Evolutionary conservation across 2,797 vertebrate species (phyloP).

Genomic region (Iguana delicatissima): DNA sequence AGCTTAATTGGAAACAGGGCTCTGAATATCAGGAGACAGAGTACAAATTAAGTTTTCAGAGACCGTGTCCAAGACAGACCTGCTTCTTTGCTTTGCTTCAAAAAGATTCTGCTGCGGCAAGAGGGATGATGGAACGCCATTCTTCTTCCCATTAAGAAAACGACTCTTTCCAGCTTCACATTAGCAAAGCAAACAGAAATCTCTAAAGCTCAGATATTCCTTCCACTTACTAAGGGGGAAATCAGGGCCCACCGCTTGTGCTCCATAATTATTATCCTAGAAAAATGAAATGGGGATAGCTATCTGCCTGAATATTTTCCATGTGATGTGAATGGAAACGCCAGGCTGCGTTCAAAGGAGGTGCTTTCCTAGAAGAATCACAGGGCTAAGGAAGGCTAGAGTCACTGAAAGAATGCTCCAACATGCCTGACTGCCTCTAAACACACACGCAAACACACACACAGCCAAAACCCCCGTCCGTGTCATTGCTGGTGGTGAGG

Average conservation of each 20-base stretch:
- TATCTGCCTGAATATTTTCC: not conserved
- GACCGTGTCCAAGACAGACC: not conserved
- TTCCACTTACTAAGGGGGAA: conserved; percentile 23
- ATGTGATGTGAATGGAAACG: not conserved
- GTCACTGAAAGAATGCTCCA: not conserved
- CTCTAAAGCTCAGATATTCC: conserved; percentile 18
- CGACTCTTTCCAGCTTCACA: conserved; percentile 37
- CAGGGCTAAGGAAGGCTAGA: no score
- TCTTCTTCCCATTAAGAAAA: not conserved
- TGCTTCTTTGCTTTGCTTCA: not conserved
- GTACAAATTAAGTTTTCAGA: not conserved
- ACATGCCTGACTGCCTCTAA: no score
- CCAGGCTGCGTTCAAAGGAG: fast-evolving
- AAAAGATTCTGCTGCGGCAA: not conserved
- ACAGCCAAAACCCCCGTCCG: no score
- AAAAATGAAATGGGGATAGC: not conserved
- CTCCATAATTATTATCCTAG: not conserved
- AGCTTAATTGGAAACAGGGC: conserved; percentile 22
- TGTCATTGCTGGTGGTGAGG: not conserved
- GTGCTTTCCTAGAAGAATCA: not conserved
- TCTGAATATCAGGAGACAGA: not conserved
- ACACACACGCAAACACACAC: no score
- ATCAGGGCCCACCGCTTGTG: not conserved
- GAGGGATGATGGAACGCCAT: not conserved
- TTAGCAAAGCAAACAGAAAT: conserved; percentile 36